A percentile compares a stretch with the other conserved stretches of the same genome.
phyloP scores from a whole-genome alignment of 35 echinoderm and acorn worm genomes.

The Ophioderma brevispina region DNA sequence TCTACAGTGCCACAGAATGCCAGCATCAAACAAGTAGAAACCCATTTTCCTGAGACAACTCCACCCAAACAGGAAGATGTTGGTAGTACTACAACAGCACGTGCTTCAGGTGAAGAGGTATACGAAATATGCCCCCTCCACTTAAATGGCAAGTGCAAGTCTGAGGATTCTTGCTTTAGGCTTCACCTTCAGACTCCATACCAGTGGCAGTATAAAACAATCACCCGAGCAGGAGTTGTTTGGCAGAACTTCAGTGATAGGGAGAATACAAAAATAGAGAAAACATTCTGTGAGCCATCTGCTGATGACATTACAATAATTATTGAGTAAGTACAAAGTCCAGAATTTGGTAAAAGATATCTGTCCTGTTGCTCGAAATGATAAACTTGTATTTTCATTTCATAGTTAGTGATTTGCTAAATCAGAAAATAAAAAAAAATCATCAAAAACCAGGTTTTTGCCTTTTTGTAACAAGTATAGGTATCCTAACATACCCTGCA shows the following conservation, averaged over 20 bases:
- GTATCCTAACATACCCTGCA: too few species aligned
- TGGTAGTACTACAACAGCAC: background rate
- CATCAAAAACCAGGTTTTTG: too few species aligned
- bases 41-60: background rate
- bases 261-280: slow-evolving; percentile 1
- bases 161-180: background rate
- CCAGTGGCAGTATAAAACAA: slow-evolving; percentile 11
- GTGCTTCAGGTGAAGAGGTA: background rate
- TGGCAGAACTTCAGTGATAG: slow-evolving; percentile 6
- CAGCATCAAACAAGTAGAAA: too few species aligned
- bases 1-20: too few species aligned
- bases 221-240: too few species aligned
- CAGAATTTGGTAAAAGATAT: too few species aligned
- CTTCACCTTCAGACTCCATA: background rate
- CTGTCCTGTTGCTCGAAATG: too few species aligned
- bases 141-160: slow-evolving; percentile 11
- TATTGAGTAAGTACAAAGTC: too few species aligned
- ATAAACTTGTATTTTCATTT: too few species aligned
- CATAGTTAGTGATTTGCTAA: too few species aligned
- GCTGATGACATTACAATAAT: background rate
- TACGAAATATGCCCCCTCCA: background rate
- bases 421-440: too few species aligned
- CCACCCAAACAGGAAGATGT: background rate
- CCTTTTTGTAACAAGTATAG: too few species aligned
- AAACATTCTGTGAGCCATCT: background rate